Conservation (phyloP, 2,888 invertebrate genomes). For the Vandiemenella viatica region DNA sequence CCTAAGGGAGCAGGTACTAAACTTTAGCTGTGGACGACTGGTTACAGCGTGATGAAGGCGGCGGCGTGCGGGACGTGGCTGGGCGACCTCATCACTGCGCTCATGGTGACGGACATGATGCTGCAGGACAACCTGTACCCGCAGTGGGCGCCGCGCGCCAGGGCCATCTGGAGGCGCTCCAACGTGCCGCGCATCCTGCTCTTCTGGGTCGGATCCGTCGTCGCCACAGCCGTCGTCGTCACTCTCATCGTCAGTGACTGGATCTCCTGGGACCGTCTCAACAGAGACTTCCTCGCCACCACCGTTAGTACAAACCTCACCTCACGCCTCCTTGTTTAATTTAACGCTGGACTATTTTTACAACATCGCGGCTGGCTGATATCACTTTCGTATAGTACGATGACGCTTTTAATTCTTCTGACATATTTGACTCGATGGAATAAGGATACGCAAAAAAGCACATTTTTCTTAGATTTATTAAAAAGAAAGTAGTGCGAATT, state of each 20-base stretch:
- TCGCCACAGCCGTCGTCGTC: conserved; percentile 29
- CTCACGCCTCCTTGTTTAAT: too few species aligned
- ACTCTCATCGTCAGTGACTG: conserved; percentile 32
- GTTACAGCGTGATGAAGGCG: conserved; percentile 30
- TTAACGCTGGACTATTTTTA: too few species aligned
- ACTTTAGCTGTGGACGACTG: too few species aligned
- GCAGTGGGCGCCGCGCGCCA: conserved; percentile 27
- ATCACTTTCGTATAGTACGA: too few species aligned
- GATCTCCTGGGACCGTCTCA: conserved; percentile 34
- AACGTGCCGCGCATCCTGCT: conserved; percentile 30
- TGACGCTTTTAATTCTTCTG: too few species aligned
- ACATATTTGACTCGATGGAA: too few species aligned
- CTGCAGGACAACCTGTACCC: conserved; percentile 35
- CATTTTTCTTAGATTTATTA: too few species aligned
- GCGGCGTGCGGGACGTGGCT: conserved; percentile 36
- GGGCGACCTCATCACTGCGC: conserved; percentile 35
- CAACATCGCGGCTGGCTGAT: too few species aligned
- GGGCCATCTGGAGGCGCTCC: conserved; percentile 27
- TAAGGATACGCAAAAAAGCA: too few species aligned
- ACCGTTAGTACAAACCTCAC: too few species aligned
- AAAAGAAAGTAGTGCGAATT: too few species aligned
- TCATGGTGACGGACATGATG: conserved; percentile 38
- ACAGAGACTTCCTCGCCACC: conserved; percentile 31
- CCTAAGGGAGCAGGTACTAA: too few species aligned
- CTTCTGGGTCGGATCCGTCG: conserved; percentile 31